Base-by-base conservation (phyloP, 2,888 invertebrate species). In the Thyatira batis region DNA sequence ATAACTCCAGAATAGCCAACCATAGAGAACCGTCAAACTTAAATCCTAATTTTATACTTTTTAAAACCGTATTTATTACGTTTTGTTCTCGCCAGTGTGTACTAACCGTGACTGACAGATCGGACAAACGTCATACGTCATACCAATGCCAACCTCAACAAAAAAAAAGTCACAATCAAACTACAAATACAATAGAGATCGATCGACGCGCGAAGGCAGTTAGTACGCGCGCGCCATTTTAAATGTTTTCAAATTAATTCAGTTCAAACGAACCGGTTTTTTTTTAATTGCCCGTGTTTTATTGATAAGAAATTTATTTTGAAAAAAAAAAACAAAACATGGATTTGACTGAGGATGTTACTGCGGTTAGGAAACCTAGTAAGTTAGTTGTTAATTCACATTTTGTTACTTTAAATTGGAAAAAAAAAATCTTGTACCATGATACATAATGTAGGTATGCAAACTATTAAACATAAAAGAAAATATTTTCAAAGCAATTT, bases 91-190 rank as follows among this genome's bases (percentile, higher is more conserved):
- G 11, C 11, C 17, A 39, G 39, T 17, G 39, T 17, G 39, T 17
- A 39, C 39, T 17, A 8, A 17, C 39, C 39, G 39, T 39, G 39
- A 39, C 33, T 33, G 33, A 33, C 39, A 39, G 39, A 2, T 17
- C 1, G 17, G 6, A 17, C 39, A 2, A 17, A 39, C 39, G 39
- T 39, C 39, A 39, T 17, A n/a, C n/a, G n/a, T n/a, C n/a, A n/a
- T 17, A 17, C 17, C 39, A 78, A 73, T 13, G 84, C 39, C 39
- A 39, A 8, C 5, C 39, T 39, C 17, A 17, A 8, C 23, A 23
- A 33, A 8, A 39, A 39, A 39, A 39, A 39, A 39, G 39, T 17
- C 13, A 39, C 11, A 39, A 39, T 17, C 39, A 23, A 23, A 23
- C 23, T 23, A 23, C 23, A 23, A 23, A 3, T 23, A 23, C 23